Evolutionary conservation across 1,140 invertebrate genomes (phyloP).

Genomic region (Asbolus verrucosus): DNA sequence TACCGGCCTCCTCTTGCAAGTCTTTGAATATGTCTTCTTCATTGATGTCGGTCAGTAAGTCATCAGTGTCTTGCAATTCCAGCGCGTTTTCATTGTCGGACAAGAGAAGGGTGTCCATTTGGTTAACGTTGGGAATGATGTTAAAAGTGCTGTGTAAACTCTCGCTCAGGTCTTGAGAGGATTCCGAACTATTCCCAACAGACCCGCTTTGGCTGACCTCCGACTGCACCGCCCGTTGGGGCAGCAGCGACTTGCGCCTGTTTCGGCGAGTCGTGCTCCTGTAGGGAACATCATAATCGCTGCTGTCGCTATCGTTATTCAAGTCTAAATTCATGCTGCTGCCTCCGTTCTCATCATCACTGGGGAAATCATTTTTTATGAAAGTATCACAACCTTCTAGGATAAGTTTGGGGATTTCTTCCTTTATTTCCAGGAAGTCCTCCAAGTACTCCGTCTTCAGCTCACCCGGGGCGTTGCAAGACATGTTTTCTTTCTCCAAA

Average conservation of each 20-base stretch:
- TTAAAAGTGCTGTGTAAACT: slow-evolving; percentile 26
- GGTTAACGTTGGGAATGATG: not conserved
- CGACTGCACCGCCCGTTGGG: slow-evolving; percentile 20
- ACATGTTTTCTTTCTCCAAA: slow-evolving; percentile 1
- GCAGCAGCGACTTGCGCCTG: slow-evolving; percentile 20
- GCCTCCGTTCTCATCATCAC: slow-evolving; percentile 16
- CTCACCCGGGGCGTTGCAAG: not conserved
- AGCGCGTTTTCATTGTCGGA: slow-evolving; percentile 39
- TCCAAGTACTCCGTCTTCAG: slow-evolving; percentile 25
- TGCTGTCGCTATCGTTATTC: slow-evolving; percentile 6
- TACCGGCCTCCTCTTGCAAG: slow-evolving; percentile 58
- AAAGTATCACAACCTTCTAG: slow-evolving; percentile 15
- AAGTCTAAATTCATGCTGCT: slow-evolving; percentile 20
- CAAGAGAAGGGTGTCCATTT: slow-evolving; percentile 21
- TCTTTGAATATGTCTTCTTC: slow-evolving; percentile 60
- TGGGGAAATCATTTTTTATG: slow-evolving; percentile 13
- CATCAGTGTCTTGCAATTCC: slow-evolving; percentile 52
- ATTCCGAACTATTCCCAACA: slow-evolving; percentile 43
- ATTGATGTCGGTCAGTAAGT: slow-evolving; percentile 53
- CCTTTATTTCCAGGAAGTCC: slow-evolving; percentile 21
- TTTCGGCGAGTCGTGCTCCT: slow-evolving; percentile 18
- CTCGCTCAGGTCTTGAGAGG: slow-evolving; percentile 45
- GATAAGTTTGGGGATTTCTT: slow-evolving; percentile 29
- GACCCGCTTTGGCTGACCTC: too few relatives aligned
- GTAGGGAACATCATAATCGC: not conserved